A percentile compares a stretch with the other conserved stretches of the same genome.
Evolutionary conservation across 2,797 vertebrate species (phyloP).

Genomic region (Petrocephalus sullivani): DNA sequence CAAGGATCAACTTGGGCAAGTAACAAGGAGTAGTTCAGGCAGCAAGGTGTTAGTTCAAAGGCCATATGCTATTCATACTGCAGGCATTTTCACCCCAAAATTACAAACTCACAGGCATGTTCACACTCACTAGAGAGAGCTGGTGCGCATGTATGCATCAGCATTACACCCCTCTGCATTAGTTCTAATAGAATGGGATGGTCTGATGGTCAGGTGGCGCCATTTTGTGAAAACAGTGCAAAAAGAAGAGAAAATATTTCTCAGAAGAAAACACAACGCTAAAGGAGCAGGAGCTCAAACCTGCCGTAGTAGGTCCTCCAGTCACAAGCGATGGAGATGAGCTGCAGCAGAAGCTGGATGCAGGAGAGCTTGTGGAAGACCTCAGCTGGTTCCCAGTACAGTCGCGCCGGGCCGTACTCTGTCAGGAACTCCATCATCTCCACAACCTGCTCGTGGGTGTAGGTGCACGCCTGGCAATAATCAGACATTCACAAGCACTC

Average conservation of each 20-base stretch:
- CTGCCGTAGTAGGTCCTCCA: constrained; percentile 99
- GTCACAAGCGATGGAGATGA: constrained; percentile 97
- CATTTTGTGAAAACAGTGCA: background rate
- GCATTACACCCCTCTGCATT: background rate
- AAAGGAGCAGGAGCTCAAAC: constrained; percentile 51
- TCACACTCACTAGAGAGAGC: background rate
- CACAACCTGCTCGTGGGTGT: constrained; percentile 93
- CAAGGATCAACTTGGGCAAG: background rate
- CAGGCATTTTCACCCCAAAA: background rate
- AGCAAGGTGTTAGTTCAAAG: background rate
- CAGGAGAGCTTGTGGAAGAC: constrained; percentile 95
- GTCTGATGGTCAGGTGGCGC: background rate
- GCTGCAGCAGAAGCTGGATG: constrained; percentile 91
- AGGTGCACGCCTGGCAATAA: constrained; percentile 78
- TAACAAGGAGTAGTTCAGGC: background rate
- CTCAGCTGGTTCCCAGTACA: constrained; percentile 98
- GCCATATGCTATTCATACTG: background rate
- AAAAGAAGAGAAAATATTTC: background rate
- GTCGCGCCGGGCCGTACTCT: constrained; percentile 86
- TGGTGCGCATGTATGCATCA: background rate
- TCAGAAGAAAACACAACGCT: background rate
- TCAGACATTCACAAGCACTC: background rate
- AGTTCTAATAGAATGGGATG: background rate
- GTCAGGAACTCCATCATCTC: constrained; percentile 99
- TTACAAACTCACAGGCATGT: background rate